Conservation (phyloP, 2,113 vertebrate species). For the Anolis carolinensis region DNA sequence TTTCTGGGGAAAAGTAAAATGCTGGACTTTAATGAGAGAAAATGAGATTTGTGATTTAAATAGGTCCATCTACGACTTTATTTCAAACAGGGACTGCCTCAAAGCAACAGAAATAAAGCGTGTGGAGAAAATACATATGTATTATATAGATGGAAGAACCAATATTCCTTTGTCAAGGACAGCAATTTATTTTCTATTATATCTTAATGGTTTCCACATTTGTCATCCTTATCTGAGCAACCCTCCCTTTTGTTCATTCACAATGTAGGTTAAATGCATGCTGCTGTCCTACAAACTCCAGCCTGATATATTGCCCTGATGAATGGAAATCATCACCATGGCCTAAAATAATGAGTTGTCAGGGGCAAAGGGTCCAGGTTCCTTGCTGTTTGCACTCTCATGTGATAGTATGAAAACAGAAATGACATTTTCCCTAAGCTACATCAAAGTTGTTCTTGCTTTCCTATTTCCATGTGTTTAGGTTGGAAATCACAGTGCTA, state of each 20-base stretch:
- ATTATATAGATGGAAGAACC: slow-evolving; percentile 45
- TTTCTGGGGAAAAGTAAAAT: slow-evolving; percentile 51
- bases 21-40: slow-evolving; percentile 49
- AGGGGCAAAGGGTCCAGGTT: slow-evolving; percentile 2
- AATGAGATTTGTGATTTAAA: slow-evolving; percentile 36
- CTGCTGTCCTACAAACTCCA: slow-evolving; percentile 4
- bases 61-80: background rate
- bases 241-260: slow-evolving; percentile 34
- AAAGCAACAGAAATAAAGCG: slow-evolving; percentile 21
- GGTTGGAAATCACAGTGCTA: slow-evolving; percentile 37
- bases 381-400: background rate
- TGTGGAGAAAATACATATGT: slow-evolving; percentile 22
- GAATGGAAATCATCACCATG: slow-evolving; percentile 9
- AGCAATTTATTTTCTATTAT: slow-evolving; percentile 69
- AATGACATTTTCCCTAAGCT: background rate
- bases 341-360: slow-evolving; percentile 18
- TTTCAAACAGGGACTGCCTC: background rate
- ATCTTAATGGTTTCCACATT: slow-evolving; percentile 52
- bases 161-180: slow-evolving; percentile 48
- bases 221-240: slow-evolving; percentile 56
- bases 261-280: slow-evolving; percentile 47
- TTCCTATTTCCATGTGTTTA: slow-evolving; percentile 25
- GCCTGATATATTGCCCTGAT: background rate
- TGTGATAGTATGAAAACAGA: background rate
- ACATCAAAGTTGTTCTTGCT: background rate